Conservation (phyloP, 2,888 invertebrate genomes). For the Lasioglossum villosulum region DNA sequence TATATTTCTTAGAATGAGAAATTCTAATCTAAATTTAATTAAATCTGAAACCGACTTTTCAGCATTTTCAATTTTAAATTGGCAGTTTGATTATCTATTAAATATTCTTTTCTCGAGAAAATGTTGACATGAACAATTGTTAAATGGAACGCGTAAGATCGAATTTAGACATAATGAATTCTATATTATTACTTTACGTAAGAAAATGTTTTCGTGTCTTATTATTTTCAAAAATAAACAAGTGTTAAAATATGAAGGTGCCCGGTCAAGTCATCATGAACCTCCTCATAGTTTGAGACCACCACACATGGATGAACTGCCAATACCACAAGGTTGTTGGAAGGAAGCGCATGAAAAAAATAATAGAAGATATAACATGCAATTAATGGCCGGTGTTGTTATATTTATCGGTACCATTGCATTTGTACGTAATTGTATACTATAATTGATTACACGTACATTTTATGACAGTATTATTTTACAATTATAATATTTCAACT, state of each 20-base stretch:
- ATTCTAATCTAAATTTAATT: neutral
- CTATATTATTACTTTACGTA: neutral
- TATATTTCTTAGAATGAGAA: neutral
- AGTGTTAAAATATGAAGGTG: slow-evolving; percentile 56
- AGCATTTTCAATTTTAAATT: neutral
- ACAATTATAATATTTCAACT: slow-evolving; percentile 24
- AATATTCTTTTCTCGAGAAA: neutral
- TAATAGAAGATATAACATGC: slow-evolving; percentile 89
- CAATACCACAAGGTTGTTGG: slow-evolving; percentile 92
- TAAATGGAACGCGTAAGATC: neutral
- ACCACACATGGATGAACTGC: slow-evolving; percentile 91
- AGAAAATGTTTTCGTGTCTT: neutral
- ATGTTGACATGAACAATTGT: neutral
- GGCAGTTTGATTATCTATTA: neutral
- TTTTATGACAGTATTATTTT: neutral
- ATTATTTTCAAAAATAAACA: neutral
- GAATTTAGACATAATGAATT: neutral
- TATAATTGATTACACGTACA: neutral
- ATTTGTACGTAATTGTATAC: slow-evolving; percentile 82
- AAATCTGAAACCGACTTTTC: neutral
- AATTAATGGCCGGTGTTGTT: slow-evolving; percentile 87
- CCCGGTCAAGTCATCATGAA: slow-evolving; percentile 57
- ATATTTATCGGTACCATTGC: slow-evolving; percentile 82
- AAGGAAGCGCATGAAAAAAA: slow-evolving; percentile 88
- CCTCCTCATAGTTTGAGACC: slow-evolving; percentile 72